phyloP scores from a whole-genome alignment of 1,140 invertebrate genomes.

The Grapholita molesta region DNA sequence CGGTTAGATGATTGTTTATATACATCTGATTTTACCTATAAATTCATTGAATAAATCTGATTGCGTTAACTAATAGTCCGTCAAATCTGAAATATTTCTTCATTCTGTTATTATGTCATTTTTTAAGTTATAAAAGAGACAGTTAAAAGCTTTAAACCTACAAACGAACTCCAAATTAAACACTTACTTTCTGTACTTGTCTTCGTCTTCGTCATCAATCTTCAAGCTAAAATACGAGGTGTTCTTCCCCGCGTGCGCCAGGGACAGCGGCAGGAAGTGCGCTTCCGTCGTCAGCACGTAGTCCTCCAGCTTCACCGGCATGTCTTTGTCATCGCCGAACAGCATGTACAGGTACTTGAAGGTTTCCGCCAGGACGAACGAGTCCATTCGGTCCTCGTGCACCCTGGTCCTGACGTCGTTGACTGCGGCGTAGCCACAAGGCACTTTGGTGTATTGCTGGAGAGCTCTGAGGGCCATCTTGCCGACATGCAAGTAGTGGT shows the following conservation, averaged over 20 bases:
- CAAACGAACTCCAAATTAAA: constrained; percentile 9
- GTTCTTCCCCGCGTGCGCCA: constrained; percentile 76
- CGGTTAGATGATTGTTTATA: no score
- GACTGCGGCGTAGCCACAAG: constrained; percentile 97
- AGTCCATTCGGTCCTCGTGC: constrained; percentile 98
- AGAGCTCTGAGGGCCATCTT: constrained; percentile 93
- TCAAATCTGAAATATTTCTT: no score
- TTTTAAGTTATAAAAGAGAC: no score
- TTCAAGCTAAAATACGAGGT: constrained; percentile 45
- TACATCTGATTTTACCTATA: no score
- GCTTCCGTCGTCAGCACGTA: constrained; percentile 99
- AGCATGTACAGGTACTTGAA: constrained; percentile 98
- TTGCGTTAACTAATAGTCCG: no score
- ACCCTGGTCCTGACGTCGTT: constrained; percentile 95
- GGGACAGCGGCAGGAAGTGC: constrained; percentile 93
- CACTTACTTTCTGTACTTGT: constrained; percentile 81
- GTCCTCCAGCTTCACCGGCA: constrained; percentile 95
- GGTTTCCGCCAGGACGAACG: constrained; percentile 98
- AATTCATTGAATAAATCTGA: no score
- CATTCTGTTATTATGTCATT: no score
- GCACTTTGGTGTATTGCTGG: constrained; percentile 93
- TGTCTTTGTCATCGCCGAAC: constrained; percentile 93
- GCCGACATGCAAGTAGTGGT: constrained; percentile 96
- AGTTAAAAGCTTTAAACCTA: no score
- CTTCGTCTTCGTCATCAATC: constrained; percentile 72